phyloP scores from a whole-genome alignment of 1,140 invertebrate species.

The Drosophila persimilis region DNA sequence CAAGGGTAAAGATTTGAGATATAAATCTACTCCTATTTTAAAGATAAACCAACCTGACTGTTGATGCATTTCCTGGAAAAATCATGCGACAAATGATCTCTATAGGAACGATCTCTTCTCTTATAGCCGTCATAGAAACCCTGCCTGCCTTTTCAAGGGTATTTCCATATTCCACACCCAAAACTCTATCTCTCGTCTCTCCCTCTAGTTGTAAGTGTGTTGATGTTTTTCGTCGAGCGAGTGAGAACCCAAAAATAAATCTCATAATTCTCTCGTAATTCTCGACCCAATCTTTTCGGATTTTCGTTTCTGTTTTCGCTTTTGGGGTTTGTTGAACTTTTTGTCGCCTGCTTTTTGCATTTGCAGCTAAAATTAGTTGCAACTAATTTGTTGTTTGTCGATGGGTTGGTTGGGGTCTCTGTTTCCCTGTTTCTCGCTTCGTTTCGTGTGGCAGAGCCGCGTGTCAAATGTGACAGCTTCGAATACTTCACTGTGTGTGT shows the following conservation, averaged over 20 bases:
- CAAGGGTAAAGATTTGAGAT: too few relatives aligned
- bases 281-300: constrained; percentile 45
- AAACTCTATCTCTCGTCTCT: too few relatives aligned
- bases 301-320: constrained; percentile 23
- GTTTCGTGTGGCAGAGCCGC: constrained; percentile 30
- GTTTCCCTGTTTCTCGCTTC: constrained; percentile 23
- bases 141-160: too few relatives aligned
- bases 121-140: too few relatives aligned
- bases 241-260: constrained; percentile 61
- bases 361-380: constrained; percentile 64
- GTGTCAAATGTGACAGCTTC: constrained; percentile 73
- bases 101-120: too few relatives aligned
- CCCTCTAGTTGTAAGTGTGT: neutral
- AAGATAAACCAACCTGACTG: too few relatives aligned
- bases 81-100: too few relatives aligned
- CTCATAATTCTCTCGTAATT: constrained; percentile 65
- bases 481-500: constrained; percentile 24
- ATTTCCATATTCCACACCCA: too few relatives aligned
- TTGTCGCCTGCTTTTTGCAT: constrained; percentile 48
- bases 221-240: constrained; percentile 17
- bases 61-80: too few relatives aligned
- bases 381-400: constrained; percentile 59
- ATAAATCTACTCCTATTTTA: too few relatives aligned
- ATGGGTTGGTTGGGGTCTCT: constrained; percentile 6
- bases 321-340: constrained; percentile 72